Base-by-base conservation (phyloP, 2,797 vertebrate species). In the Sebastes goodei region DNA sequence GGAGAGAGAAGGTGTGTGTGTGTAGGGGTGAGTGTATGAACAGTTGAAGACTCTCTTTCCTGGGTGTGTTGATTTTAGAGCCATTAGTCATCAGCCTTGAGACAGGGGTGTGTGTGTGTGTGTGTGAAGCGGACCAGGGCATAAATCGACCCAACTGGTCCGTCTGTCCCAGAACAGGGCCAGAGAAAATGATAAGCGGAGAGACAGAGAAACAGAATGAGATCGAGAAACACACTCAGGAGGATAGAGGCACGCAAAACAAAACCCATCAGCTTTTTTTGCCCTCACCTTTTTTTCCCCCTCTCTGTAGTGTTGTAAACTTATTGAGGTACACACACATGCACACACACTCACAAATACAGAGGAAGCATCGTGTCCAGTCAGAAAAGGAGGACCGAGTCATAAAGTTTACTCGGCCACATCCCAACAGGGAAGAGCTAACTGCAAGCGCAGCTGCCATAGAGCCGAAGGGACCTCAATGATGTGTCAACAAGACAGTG, bases 401-500 rank as follows among this genome's bases (percentile, higher is more conserved):
- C 88, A 87, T 91, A 32, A 33, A 82, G 82, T 89, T 87, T 83
- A 86, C 85, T 80, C 67, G 74, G 78, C 71, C 82, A 72, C 60
- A 73, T 79, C 77, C 84, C 85, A 87, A 87, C 75, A 91, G 89
- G 76, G 72, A 76, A 75, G 73, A 71, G 76, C 56, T 77, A 63
- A 86, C 68, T 76, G 73, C 65, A 78, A 82, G 71, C 14, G 61
- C 84, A 84, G 85, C 89, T 84, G 83, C 86, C 76, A 74, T 57
- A 73, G 82, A 91, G 87, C 87, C 64, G 10, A 80, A 90, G 81
- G 74, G 88, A 89, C 86, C 61, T 71, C 42, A 29, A 61, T 87
- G 79, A 76, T 86, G 84, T 87, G 86, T 88, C 88, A 89, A 86
- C 87, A 92, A 92, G 76, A 85, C 86, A 78, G 67, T 32, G 42